phyloP scores from a whole-genome alignment of 2,888 invertebrate species.

The Drosophila pseudotalamancana region DNA sequence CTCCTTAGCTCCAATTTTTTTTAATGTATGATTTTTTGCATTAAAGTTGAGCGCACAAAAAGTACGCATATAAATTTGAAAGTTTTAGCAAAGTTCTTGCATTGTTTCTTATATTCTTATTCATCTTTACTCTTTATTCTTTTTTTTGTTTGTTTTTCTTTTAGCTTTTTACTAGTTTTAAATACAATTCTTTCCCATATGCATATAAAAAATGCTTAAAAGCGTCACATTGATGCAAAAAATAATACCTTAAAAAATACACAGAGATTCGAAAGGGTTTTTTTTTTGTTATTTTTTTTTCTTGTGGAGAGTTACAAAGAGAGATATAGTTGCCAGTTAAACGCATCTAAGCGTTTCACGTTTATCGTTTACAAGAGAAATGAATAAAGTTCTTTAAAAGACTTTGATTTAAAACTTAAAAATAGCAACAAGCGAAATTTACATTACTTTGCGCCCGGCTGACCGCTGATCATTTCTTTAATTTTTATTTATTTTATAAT shows the following conservation, averaged over 20 bases:
- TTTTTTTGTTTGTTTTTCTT: constrained; percentile 32
- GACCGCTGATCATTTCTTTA: constrained; percentile 41
- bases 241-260: constrained; percentile 77
- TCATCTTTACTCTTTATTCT: constrained; percentile 7
- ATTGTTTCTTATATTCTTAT: constrained; percentile 31
- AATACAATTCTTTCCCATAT: constrained; percentile 65
- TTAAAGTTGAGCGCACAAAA: constrained; percentile 70
- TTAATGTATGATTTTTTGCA: constrained; percentile 74
- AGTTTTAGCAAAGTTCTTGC: constrained; percentile 65
- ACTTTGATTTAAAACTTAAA: constrained; percentile 79
- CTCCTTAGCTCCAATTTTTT: constrained; percentile 57
- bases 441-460: constrained; percentile 65
- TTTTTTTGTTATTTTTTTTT: constrained; percentile 51
- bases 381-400: constrained; percentile 80
- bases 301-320: constrained; percentile 63
- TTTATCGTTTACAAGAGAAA: constrained; percentile 63
- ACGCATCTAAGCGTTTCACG: constrained; percentile 50
- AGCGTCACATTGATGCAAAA: constrained; percentile 80
- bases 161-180: constrained; percentile 55
- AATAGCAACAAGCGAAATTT: constrained; percentile 82
- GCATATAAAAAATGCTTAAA: constrained; percentile 75
- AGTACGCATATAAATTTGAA: constrained; percentile 73
- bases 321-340: constrained; percentile 57
- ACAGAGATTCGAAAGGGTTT: constrained; percentile 62
- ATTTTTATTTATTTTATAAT: constrained; percentile 10